Evolutionary conservation across 2,888 invertebrate species (phyloP).

Genomic region (Catonia carolina): DNA sequence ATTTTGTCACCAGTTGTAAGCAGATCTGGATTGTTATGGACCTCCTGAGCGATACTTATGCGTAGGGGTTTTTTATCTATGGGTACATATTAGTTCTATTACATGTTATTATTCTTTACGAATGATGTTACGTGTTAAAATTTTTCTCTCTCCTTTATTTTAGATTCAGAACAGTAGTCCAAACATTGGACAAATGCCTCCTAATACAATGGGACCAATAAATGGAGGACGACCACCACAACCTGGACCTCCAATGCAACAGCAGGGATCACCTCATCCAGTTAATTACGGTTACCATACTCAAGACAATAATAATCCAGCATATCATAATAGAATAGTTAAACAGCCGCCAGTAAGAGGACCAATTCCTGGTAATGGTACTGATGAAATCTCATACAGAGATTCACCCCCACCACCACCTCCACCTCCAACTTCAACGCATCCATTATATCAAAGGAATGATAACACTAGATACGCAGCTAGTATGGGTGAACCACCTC

Average conservation of each 20-base stretch:
- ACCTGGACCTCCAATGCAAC: not conserved
- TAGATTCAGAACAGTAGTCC: no score
- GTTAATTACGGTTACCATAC: no score
- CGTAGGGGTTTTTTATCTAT: no score
- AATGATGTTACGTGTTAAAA: no score
- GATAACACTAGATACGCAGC: constrained; percentile 52
- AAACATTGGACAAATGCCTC: not conserved
- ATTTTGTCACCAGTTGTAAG: no score
- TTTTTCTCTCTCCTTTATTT: no score
- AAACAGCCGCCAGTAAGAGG: constrained; percentile 36
- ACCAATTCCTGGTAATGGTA: constrained; percentile 30
- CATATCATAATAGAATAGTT: not conserved
- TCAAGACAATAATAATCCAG: no score
- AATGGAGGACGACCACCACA: not conserved
- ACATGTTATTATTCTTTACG: no score
- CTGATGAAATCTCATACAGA: constrained; percentile 18
- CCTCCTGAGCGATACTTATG: no score
- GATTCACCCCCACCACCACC: constrained; percentile 52
- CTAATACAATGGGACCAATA: not conserved
- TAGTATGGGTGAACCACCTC: constrained; percentile 47
- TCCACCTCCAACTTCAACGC: constrained; percentile 61
- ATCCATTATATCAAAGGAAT: constrained; percentile 52
- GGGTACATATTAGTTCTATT: no score
- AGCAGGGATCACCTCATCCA: not conserved
- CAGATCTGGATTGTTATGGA: no score